Base-by-base conservation (phyloP, 2,888 invertebrate genomes). In the Calliphora vomitoria region DNA sequence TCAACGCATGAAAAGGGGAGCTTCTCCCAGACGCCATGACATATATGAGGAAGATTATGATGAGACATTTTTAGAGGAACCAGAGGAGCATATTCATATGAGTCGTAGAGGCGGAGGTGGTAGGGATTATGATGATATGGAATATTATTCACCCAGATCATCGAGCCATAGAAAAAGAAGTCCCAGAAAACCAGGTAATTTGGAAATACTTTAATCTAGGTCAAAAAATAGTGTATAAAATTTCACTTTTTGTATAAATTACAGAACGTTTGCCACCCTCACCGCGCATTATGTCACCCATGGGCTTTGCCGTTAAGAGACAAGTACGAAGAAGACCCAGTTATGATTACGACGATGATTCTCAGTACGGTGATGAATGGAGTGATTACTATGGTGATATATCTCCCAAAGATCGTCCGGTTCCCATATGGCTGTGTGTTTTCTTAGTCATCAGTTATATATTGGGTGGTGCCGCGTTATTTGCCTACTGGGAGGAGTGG, bases 351-450 rank as follows among this genome's bases (percentile, higher is more conserved):
- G 96, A 95, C 88, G 95, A 95, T 20, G 96, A 95, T 89, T 95
- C 95, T n/a, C 95, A 95, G 89, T 95, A 95, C 82, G 95, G 95
- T 64, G 95, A 95, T 64, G 94, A 94, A 66, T 94, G 94, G 72
- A 93, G 94, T 50, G 92, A 93, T 15, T 94, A 94, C 68, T 95
- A 94, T 74, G 92, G 91, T 4, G 93, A 93, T 20, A 88, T 92
- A 58, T 91, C 92, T 50, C 91, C 93, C 47, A 95, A 95, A 90
- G 92, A 93, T 83, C 91, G 93, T 2, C 97, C 97, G 0, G 98
- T 98, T 8, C 98, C 98, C 0, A 98, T 98, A 91, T 97, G 97
- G 97, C 93, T 98, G 85, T 98, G 98, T 93, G 97, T 98, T 79
- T 96, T 97, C 91, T 95, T 98, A 66, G 98, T 98, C 35, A 96